A percentile compares a stretch with the other conserved stretches of the same genome.
Conservation (phyloP, 53 echinoderm and acorn worm species). For the Astropecten irregularis region DNA sequence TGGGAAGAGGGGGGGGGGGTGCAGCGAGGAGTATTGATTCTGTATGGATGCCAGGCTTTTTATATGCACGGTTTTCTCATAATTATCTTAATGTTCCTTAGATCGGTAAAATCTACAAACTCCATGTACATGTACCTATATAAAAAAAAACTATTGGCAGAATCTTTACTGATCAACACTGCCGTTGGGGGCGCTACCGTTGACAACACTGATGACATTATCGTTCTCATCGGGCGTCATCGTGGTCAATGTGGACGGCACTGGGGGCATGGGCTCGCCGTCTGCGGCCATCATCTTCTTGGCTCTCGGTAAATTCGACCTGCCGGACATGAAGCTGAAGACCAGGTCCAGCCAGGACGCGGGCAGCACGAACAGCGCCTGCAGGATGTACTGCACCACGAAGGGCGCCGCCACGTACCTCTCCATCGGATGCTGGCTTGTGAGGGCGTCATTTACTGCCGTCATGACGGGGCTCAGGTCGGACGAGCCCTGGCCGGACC, state of each 20-base stretch:
- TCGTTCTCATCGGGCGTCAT: constrained; percentile 36
- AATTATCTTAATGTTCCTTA: too few species aligned
- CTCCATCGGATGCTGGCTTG: constrained; percentile 16
- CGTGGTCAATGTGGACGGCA: background rate
- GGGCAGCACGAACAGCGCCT: constrained; percentile 18
- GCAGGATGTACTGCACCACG: constrained; percentile 27
- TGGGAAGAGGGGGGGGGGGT: too few species aligned
- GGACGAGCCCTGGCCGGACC: constrained; percentile 44
- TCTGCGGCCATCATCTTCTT: background rate
- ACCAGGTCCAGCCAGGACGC: constrained; percentile 26
- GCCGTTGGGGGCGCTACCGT: constrained; percentile 39
- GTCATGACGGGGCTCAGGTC: constrained; percentile 55
- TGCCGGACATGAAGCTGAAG: constrained; percentile 42
- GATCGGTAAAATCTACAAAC: too few species aligned
- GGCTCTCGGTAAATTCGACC: constrained; percentile 10
- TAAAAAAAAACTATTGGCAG: too few species aligned
- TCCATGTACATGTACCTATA: too few species aligned
- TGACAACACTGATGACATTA: constrained; percentile 35
- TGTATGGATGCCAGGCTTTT: too few species aligned
- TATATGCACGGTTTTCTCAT: too few species aligned
- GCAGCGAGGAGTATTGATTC: too few species aligned
- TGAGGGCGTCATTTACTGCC: constrained; percentile 43
- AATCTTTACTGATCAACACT: constrained; percentile 9
- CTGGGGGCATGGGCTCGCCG: background rate
- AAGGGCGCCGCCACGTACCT: constrained; percentile 55